These are phyloP conservation scores for Cygnus buccinator DNA, from an alignment of 2,113 vertebrate species.

Conservation along the genomic window DNA sequence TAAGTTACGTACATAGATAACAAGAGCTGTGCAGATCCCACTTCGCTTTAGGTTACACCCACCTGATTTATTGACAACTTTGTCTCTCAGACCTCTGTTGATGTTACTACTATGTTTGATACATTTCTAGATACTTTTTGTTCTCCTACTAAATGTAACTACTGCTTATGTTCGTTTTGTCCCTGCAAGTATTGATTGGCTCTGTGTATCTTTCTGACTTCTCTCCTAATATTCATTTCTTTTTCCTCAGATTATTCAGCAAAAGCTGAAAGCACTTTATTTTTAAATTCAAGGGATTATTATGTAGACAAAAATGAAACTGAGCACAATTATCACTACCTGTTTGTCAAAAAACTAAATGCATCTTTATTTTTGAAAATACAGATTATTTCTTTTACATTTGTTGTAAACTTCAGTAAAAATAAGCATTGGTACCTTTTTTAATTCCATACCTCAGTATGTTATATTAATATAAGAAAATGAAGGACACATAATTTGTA, in stretches of 20 bases:
- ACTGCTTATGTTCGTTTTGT: neutral
- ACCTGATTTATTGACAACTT: neutral
- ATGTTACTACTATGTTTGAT: neutral
- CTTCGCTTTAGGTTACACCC: neutral
- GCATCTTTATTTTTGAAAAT: neutral
- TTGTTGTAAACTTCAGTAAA: neutral
- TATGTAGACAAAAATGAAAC: neutral
- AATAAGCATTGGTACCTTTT: neutral
- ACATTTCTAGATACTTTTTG: neutral
- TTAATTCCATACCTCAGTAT: neutral
- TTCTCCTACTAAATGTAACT: neutral
- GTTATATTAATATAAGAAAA: neutral
- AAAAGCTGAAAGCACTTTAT: neutral
- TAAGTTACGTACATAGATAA: neutral
- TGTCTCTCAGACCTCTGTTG: neutral
- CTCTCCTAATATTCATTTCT: neutral
- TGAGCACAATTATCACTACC: neutral
- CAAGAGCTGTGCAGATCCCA: neutral
- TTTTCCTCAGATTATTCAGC: neutral
- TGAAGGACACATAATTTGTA: neutral
- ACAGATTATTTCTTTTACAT: neutral
- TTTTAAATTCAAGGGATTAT: neutral
- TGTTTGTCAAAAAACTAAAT: neutral
- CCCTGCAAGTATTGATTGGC: neutral
- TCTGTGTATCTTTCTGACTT: neutral